These are phyloP conservation scores for Chaetorhynchus papuensis DNA, from an alignment of 2,113 vertebrate species.

Conservation along the genomic window DNA sequence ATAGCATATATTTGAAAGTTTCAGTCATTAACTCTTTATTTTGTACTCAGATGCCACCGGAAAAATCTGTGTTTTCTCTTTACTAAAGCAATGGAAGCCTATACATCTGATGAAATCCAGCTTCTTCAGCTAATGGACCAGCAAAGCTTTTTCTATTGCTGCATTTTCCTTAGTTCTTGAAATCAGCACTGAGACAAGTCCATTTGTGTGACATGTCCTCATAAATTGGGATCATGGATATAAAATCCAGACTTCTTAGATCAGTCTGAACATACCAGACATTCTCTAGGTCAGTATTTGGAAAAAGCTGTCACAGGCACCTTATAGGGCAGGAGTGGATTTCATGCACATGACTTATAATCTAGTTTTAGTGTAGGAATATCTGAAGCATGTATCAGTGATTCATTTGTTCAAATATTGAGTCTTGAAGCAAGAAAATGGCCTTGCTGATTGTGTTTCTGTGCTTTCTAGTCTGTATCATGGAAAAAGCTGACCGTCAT, in stretches of 20 bases:
- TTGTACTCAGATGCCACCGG: background rate
- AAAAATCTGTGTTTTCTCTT: background rate
- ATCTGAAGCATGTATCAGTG: slow-evolving; percentile 8
- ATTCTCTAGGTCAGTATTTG: slow-evolving; percentile 4
- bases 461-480: slow-evolving; percentile 14
- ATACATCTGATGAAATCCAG: background rate
- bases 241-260: slow-evolving; percentile 31
- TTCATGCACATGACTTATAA: slow-evolving; percentile 2
- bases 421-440: background rate
- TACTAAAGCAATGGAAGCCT: background rate
- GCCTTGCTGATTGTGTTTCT: background rate
- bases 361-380: slow-evolving; percentile 2
- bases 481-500: background rate
- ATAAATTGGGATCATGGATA: background rate
- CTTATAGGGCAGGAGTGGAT: background rate
- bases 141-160: background rate
- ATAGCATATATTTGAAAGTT: background rate
- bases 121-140: background rate
- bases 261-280: slow-evolving; percentile 34
- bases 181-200: background rate
- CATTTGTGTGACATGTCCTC: background rate
- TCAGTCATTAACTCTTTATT: background rate
- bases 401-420: slow-evolving; percentile 12
- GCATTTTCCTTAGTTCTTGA: background rate
- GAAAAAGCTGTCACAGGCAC: background rate